These are phyloP conservation scores for Irena cyanogastra DNA, from an alignment of 2,113 vertebrate genomes.

Conservation along the genomic window DNA sequence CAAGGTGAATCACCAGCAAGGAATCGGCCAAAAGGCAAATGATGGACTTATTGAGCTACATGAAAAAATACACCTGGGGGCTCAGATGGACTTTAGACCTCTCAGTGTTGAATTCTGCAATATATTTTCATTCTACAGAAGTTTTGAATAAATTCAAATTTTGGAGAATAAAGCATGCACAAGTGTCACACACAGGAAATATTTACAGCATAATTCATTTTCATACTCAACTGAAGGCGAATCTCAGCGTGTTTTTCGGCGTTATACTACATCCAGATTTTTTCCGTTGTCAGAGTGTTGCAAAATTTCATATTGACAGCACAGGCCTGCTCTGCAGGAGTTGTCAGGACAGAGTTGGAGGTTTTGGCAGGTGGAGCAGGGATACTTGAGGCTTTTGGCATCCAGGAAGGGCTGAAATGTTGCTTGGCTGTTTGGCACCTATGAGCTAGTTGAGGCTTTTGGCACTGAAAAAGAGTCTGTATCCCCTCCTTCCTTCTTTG, in stretches of 20 bases:
- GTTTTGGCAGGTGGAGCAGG: conserved; percentile 54
- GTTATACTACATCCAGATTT: conserved; percentile 42
- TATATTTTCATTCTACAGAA: neutral
- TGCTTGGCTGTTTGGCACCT: conserved; percentile 61
- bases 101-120: neutral
- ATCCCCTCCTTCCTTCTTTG: conserved; percentile 51
- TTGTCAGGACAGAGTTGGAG: conserved; percentile 54
- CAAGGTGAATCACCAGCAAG: neutral
- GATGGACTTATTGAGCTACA: neutral
- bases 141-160: conserved; percentile 32
- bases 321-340: conserved; percentile 43
- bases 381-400: conserved; percentile 64
- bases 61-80: neutral
- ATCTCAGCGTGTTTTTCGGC: conserved; percentile 34
- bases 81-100: neutral
- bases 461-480: conserved; percentile 33
- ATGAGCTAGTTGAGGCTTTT: conserved; percentile 55
- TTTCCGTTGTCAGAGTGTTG: conserved; percentile 53
- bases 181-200: conserved; percentile 26
- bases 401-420: conserved; percentile 56
- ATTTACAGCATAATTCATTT: conserved; percentile 17
- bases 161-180: conserved; percentile 14
- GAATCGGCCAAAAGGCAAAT: neutral
- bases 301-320: conserved; percentile 55
- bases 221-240: neutral